These are phyloP conservation scores for Eriocheir sinensis DNA, from an alignment of 1,140 invertebrate genomes.

Conservation along the genomic window DNA sequence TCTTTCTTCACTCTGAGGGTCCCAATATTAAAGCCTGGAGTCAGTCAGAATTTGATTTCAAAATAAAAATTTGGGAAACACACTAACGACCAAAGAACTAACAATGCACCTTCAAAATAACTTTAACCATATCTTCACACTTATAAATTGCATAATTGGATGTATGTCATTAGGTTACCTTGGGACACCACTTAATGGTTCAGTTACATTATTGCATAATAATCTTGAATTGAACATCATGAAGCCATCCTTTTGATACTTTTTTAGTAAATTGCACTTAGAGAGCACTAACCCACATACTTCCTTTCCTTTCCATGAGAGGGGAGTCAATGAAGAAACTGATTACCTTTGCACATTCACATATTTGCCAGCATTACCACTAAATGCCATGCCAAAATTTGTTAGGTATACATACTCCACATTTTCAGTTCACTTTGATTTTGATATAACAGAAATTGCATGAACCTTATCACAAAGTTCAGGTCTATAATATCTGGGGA, in stretches of 20 bases:
- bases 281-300: neutral
- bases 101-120: slow-evolving; percentile 36
- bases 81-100: neutral
- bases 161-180: slow-evolving; percentile 29
- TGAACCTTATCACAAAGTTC: neutral
- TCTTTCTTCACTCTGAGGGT: neutral
- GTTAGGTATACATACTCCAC: neutral
- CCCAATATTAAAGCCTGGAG: neutral
- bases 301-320: neutral
- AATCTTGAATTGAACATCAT: slow-evolving; percentile 51
- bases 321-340: neutral
- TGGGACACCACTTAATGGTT: slow-evolving; percentile 33
- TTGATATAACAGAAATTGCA: neutral
- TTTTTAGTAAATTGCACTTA: slow-evolving; percentile 59
- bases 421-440: neutral
- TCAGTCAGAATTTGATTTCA: neutral
- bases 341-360: neutral
- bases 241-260: slow-evolving; percentile 53
- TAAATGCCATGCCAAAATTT: neutral
- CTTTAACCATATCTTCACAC: neutral
- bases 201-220: slow-evolving; percentile 64
- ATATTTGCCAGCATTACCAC: neutral
- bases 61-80: slow-evolving; percentile 7
- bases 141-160: slow-evolving; percentile 64
- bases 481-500: neutral